Evolutionary conservation across 1,140 invertebrate species (phyloP).

Genomic region (Drosophila sp.): DNA sequence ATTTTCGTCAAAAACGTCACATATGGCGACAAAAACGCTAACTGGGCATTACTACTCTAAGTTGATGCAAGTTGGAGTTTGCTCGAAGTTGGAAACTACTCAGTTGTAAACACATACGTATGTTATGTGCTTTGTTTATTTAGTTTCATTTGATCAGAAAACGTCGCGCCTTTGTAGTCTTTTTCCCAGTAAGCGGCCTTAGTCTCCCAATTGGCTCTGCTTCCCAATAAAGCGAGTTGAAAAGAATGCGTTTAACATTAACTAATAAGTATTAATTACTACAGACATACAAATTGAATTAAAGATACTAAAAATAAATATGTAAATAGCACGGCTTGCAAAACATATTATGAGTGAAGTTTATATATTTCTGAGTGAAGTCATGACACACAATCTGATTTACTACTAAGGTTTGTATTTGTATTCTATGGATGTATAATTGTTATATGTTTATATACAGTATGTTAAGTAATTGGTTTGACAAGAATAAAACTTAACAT

Average conservation of each 20-base stretch:
- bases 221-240: not conserved
- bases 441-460: no score
- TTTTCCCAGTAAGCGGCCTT: not conserved
- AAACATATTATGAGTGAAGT: no score
- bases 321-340: not conserved
- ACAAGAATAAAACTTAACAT: no score
- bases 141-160: not conserved
- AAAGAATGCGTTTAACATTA: slow-evolving; percentile 6
- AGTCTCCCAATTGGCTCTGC: not conserved
- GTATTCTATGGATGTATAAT: no score
- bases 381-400: no score
- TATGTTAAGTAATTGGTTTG: no score
- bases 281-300: not conserved
- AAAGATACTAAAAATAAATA: not conserved
- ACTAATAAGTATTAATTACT: slow-evolving; percentile 2
- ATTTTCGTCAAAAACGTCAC: no score
- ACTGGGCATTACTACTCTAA: no score
- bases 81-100: not conserved
- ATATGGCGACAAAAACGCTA: no score
- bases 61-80: no score
- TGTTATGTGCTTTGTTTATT: not conserved
- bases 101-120: not conserved
- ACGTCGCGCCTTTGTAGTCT: not conserved
- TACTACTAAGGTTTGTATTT: no score
- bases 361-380: no score